A percentile compares a stretch with the other conserved stretches of the same genome.
These are phyloP conservation scores for Pelagia noctiluca DNA, from an alignment of 30 jellyfish, hydroid and myxozoan genomes.

Conservation along the genomic window DNA sequence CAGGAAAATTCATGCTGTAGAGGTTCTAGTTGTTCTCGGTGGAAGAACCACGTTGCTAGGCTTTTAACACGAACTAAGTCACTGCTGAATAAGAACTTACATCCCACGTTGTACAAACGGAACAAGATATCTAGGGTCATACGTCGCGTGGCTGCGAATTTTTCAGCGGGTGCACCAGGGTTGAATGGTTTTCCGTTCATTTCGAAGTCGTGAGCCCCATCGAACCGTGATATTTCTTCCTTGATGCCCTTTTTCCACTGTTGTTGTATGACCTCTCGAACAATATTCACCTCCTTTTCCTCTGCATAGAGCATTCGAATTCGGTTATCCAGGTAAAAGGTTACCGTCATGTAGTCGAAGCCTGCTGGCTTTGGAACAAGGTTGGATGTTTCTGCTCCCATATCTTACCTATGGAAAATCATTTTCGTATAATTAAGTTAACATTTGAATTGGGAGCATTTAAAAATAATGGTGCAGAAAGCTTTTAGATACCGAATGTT, in stretches of 20 bases:
- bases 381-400: constrained; percentile 37
- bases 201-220: constrained; percentile 55
- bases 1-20: constrained; percentile 34
- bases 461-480: too few relatives aligned
- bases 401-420: too few relatives aligned
- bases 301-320: constrained; percentile 58
- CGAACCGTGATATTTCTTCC: constrained; percentile 21
- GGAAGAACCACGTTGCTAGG: constrained; percentile 66
- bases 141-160: constrained; percentile 11
- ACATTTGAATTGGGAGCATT: too few relatives aligned
- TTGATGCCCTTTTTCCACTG: constrained; percentile 57
- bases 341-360: constrained; percentile 64
- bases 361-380: constrained; percentile 49
- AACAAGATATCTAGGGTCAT: constrained; percentile 31
- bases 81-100: constrained; percentile 53
- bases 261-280: constrained; percentile 27
- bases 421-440: too few relatives aligned
- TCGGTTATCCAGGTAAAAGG: constrained; percentile 39
- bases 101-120: constrained; percentile 27
- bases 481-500: too few relatives aligned
- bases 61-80: constrained; percentile 26
- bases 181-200: constrained; percentile 49
- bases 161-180: neutral
- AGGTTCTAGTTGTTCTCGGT: constrained; percentile 37
- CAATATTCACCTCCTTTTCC: constrained; percentile 1